Evolutionary conservation across 2,888 invertebrate genomes (phyloP), one percentile per base, ranked within the genome.

Genomic region (Rhynchonema sp.): DNA sequence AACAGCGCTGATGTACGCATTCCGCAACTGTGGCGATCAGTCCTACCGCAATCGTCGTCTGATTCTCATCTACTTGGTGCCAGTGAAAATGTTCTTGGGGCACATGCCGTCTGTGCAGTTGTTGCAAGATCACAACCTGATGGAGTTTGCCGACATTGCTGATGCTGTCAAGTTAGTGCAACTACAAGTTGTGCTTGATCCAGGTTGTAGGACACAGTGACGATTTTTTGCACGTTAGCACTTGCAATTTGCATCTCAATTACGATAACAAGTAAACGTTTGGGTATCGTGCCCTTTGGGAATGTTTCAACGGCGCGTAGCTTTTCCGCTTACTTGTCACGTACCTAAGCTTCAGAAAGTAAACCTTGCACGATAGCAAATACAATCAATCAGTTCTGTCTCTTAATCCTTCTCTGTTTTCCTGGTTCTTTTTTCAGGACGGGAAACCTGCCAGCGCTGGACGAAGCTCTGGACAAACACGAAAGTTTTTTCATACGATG

Each of bases 1-100:
- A 73, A 85, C 88, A 71, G 87, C 85, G 70, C 76, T 98, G 27
- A 84, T 87, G 0, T 98, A 84, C 75, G 92, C 96, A 0, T 96
- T 96, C 74, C 82, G 85, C 72, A 84, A 86, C 69, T 94, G 96
- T 69, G 70, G 69, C n/a, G 80, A 79, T 62, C 80, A 80, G 59
- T 85, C 84, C 62, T 80, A 78, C 60, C 86, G 84, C 69, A 98
- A 98, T 74, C 94, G 94, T 72, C 79, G 87, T 62, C 79, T 89
- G 53, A 92, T 94, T 69, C 79, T 98, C 6, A 91, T 91, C 60
- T 98, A 96, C 74, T 79, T 98, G 53, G 85, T 92, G 46, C 94
- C 94, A 1, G 91, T 94, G 0, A 92, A 92, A 80, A 94, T 98
- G 89, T 79, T 96, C 58, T 78, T 94, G 62, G 96, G 98, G 1